Evolutionary conservation across 2,888 invertebrate genomes (phyloP).

Genomic region (Melolontha melolontha): DNA sequence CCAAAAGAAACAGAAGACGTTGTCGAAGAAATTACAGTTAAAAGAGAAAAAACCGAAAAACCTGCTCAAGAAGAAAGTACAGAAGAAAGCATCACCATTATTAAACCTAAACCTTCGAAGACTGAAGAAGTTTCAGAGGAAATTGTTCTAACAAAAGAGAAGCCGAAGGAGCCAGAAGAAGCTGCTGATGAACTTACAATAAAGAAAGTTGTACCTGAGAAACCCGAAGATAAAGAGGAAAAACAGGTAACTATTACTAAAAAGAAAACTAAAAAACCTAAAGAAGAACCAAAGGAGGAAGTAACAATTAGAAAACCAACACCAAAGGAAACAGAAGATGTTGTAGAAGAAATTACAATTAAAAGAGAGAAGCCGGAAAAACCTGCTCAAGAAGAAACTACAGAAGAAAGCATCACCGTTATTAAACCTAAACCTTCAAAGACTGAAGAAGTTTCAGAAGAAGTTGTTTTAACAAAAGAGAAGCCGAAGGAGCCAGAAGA

Average conservation of each 20-base stretch:
- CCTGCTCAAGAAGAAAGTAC: slow-evolving; percentile 63
- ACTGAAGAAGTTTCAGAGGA: slow-evolving; percentile 54
- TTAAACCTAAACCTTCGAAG: slow-evolving; percentile 16
- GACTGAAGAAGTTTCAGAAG: too few species aligned
- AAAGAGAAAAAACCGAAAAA: slow-evolving; percentile 58
- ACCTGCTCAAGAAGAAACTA: too few species aligned
- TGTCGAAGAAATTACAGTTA: slow-evolving; percentile 62
- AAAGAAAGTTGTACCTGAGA: slow-evolving; percentile 59
- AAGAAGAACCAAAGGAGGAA: slow-evolving; percentile 49
- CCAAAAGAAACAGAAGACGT: slow-evolving; percentile 51
- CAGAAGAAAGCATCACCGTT: too few species aligned
- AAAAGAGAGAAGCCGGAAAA: too few species aligned
- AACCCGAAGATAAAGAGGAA: slow-evolving; percentile 49
- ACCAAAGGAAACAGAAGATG: too few species aligned
- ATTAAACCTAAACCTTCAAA: too few species aligned
- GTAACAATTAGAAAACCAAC: slow-evolving; percentile 39
- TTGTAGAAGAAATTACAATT: too few species aligned
- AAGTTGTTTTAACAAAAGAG: too few species aligned
- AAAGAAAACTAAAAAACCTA: too few species aligned
- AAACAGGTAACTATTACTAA: too few species aligned
- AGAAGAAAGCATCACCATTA: slow-evolving; percentile 9
- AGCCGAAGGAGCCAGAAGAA: slow-evolving; percentile 58
- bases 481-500: slow-evolving; percentile 30
- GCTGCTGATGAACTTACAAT: slow-evolving; percentile 65
- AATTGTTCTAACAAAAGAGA: slow-evolving; percentile 54